Evolutionary conservation across 2,113 vertebrate genomes (phyloP), one percentile per base, ranked within the genome.

Genomic region (Nicator chloris): DNA sequence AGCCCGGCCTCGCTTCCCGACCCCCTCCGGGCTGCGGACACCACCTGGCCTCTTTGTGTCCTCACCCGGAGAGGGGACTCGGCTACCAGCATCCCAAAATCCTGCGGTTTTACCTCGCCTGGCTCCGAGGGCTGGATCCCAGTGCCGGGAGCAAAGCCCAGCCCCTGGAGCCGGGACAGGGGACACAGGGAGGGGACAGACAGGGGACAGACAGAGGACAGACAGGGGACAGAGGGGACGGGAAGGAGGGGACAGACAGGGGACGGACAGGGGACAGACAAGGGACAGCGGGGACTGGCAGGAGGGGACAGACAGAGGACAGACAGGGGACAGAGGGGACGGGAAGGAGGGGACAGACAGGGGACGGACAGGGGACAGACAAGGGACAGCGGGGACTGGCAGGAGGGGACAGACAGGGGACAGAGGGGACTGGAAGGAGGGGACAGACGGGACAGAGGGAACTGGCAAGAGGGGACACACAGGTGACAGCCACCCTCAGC

Each of bases 121-220:
- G 44, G 22, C 3, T 17, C 0, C 0, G 5, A 15, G 84, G n/a
- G 59, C 4, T 60, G 76, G 16, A 26, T 31, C 35, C 10, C 61
- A 35, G 37, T 0, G 3, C 13, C 1, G 4, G 12, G 30, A n/a
- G 37, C 37, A 18, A 37, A 40, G 35, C 35, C 6, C 28, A 9
- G 35, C 15, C 20, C 27, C 1, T 27, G 24, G 37, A 54, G 20
- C 9, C 0, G 16, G n/a, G 44, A 27, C 21, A 39, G 56, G 56
- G 56, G 72, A 75, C 72, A 47, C 8, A 1, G 40, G 23, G 17
- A 35, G 54, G 31, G 54, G 30, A 18, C 11, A 54, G 50, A 51
- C 30, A 19, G 28, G 27, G 50, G 50, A 28, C 6, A 13, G 18
- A 3, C 16, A 44, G 30, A 30, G 26, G 50, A 51, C 26, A 51